Conservation (phyloP, 2,113 vertebrate genomes). For the Eulemur macaco region DNA sequence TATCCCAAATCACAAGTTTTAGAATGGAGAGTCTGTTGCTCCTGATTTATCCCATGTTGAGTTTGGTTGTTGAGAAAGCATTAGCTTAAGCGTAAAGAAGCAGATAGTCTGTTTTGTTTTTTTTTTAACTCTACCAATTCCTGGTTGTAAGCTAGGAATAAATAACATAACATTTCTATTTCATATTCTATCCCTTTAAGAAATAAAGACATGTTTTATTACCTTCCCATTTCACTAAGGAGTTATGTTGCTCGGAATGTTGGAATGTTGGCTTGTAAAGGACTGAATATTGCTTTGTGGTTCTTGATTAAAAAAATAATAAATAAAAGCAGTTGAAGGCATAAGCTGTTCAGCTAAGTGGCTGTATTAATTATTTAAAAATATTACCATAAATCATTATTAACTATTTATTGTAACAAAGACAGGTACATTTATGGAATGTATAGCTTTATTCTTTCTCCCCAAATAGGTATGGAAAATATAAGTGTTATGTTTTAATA, state of each 20-base stretch:
- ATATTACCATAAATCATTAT: constrained; percentile 19
- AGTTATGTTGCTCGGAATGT: background rate
- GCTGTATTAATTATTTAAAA: constrained; percentile 26
- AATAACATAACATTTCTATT: background rate
- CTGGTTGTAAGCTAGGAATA: background rate
- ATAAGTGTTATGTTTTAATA: background rate
- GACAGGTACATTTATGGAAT: background rate
- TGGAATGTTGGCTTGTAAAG: background rate
- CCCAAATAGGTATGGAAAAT: background rate
- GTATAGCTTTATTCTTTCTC: background rate
- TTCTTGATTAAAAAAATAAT: background rate
- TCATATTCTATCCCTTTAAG: background rate
- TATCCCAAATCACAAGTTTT: background rate
- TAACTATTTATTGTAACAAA: background rate
- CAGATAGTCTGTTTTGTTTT: background rate
- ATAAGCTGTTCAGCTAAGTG: background rate
- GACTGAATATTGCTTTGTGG: background rate
- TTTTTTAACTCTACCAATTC: background rate
- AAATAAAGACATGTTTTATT: background rate
- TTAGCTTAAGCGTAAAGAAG: background rate
- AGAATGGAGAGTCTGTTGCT: background rate
- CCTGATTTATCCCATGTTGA: background rate
- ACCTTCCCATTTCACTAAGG: background rate
- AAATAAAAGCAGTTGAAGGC: background rate
- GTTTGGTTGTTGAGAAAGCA: background rate